phyloP scores from a whole-genome alignment of 1,140 invertebrate genomes.

The Drosophila kohkoa region DNA sequence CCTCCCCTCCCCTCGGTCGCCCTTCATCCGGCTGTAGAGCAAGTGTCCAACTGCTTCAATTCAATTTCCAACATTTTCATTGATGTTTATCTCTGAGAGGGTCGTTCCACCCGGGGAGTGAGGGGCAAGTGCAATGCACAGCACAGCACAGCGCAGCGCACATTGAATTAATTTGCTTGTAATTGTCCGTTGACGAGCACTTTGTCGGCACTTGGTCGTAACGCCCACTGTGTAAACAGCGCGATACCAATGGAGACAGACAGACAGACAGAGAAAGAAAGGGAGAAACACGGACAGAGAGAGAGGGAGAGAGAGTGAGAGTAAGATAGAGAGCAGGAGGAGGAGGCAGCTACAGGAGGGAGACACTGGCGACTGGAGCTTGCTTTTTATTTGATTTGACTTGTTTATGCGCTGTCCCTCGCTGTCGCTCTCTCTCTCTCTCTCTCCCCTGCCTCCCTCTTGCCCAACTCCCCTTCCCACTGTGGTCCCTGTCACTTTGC shows the following conservation, averaged over 20 bases:
- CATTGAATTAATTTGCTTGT: constrained; percentile 79
- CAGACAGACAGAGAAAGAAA: background rate
- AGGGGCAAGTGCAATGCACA: background rate
- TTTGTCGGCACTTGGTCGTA: constrained; percentile 70
- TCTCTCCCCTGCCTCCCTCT: background rate
- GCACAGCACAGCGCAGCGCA: constrained; percentile 28
- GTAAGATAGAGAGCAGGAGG: background rate
- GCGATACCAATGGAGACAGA: constrained; percentile 13
- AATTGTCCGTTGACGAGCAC: constrained; percentile 79
- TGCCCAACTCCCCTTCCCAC: too few relatives aligned
- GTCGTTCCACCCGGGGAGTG: background rate
- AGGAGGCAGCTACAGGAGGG: background rate
- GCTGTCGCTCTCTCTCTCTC: background rate
- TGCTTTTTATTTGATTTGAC: constrained; percentile 34
- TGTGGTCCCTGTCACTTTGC: constrained; percentile 12
- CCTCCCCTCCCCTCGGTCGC: background rate
- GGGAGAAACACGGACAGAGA: background rate
- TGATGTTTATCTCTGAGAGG: constrained; percentile 43
- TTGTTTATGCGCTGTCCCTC: constrained; percentile 24
- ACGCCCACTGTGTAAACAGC: constrained; percentile 56
- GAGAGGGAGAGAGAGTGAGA: background rate
- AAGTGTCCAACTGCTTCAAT: constrained; percentile 48
- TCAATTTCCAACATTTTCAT: constrained; percentile 35
- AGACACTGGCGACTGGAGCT: constrained; percentile 11
- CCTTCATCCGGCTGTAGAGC: background rate